phyloP scores from a whole-genome alignment of 2,113 vertebrate species.

The Pteronura brasiliensis region DNA sequence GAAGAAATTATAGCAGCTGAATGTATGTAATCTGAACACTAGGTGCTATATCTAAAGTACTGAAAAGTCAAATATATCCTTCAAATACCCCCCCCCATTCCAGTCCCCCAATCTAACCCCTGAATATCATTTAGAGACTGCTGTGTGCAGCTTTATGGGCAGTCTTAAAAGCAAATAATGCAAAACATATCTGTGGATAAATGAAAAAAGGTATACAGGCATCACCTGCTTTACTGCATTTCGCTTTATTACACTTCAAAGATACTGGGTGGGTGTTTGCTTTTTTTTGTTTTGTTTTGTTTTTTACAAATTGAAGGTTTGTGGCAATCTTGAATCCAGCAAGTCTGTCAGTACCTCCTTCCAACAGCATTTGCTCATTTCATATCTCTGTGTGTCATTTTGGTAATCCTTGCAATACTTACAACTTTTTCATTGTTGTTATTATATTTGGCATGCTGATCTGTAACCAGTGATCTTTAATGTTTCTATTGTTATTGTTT shows the following conservation, averaged over 20 bases:
- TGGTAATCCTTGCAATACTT: neutral
- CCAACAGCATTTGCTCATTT: neutral
- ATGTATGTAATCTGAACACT: neutral
- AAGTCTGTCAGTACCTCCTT: neutral
- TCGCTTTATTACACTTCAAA: neutral
- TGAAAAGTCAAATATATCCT: neutral
- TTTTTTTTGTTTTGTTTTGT: neutral
- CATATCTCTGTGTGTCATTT: neutral
- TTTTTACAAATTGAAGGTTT: neutral
- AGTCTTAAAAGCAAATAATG: neutral
- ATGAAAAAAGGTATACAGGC: neutral
- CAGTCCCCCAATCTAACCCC: too few species aligned
- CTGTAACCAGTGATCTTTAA: neutral
- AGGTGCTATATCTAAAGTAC: neutral
- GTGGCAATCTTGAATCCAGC: neutral
- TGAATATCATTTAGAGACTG: neutral
- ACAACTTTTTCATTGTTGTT: neutral
- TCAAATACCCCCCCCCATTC: neutral
- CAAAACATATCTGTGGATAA: neutral
- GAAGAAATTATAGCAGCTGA: neutral
- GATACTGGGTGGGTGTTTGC: neutral
- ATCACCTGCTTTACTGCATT: neutral
- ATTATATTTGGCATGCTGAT: neutral
- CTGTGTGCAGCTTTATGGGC: neutral
- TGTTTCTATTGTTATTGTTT: neutral